Percentiles rank a stretch among this genome's conserved stretches.
These are phyloP conservation scores for Epistrophella euchroma DNA, from an alignment of 2,888 invertebrate species.

Conservation along the genomic window DNA sequence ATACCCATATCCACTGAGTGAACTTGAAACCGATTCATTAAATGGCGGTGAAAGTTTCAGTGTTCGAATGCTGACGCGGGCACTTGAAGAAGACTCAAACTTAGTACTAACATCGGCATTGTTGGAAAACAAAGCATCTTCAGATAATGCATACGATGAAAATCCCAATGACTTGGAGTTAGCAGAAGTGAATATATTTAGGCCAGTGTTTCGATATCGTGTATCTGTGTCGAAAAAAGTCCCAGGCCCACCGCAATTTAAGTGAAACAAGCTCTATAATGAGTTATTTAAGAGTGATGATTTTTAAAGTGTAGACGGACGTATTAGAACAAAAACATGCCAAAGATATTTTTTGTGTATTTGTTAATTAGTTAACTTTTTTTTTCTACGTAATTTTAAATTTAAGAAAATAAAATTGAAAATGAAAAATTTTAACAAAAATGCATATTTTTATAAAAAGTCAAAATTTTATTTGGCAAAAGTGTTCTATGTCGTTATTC, in stretches of 20 bases:
- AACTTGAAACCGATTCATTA: not conserved
- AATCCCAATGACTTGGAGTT: constrained; percentile 80
- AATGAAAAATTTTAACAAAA: not conserved
- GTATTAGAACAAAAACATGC: constrained; percentile 8
- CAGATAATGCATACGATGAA: constrained; percentile 67
- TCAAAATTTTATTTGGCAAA: not conserved
- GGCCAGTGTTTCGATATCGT: constrained; percentile 82
- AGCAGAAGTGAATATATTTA: constrained; percentile 82
- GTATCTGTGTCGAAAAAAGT: constrained; percentile 78
- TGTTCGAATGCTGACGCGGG: constrained; percentile 31
- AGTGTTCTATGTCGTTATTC: too few relatives aligned
- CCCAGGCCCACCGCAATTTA: constrained; percentile 42
- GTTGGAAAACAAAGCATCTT: not conserved
- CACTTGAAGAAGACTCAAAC: constrained; percentile 43
- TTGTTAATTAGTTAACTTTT: not conserved
- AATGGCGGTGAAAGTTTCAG: constrained; percentile 28
- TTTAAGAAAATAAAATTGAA: not conserved
- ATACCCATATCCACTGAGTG: constrained; percentile 46
- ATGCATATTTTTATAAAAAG: not conserved
- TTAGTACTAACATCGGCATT: constrained; percentile 25
- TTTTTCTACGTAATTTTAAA: not conserved
- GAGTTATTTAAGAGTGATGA: not conserved
- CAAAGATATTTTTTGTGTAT: constrained; percentile 52
- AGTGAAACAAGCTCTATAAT: not conserved
- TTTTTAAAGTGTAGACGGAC: not conserved